These are phyloP conservation scores for Mastomys natalensis DNA, from an alignment of 2,113 vertebrate genomes.

Conservation along the genomic window DNA sequence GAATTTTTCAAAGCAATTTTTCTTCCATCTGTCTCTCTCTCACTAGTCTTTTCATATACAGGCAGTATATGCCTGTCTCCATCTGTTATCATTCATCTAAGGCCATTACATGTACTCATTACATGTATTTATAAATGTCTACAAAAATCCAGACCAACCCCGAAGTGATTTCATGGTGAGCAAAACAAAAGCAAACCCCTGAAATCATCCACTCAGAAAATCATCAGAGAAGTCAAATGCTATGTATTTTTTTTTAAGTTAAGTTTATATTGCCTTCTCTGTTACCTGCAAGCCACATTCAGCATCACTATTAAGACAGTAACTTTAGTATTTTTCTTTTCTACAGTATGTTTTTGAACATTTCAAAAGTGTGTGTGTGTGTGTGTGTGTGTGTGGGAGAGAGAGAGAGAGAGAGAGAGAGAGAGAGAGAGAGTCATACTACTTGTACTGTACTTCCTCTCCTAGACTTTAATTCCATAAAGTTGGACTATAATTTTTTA, in stretches of 20 bases:
- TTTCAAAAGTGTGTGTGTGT: background rate
- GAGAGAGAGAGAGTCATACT: background rate
- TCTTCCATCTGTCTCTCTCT: background rate
- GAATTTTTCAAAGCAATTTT: background rate
- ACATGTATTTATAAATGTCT: background rate
- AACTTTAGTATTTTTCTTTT: background rate
- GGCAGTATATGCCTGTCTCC: background rate
- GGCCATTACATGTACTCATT: background rate
- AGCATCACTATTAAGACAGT: background rate
- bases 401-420: no score
- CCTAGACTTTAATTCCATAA: background rate
- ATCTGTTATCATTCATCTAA: background rate
- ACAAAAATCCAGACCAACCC: background rate
- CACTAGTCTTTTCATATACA: background rate
- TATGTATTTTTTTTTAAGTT: background rate
- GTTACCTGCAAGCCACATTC: background rate
- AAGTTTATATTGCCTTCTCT: background rate
- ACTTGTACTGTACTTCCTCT: conserved; percentile 14
- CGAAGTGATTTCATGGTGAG: background rate
- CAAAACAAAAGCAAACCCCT: background rate
- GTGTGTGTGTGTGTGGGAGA: no score
- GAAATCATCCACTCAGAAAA: background rate
- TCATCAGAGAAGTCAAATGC: background rate
- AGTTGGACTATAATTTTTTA: background rate
- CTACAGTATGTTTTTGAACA: background rate